Evolutionary conservation across 2,113 vertebrate genomes (phyloP), one percentile per base, ranked within the genome.

Genomic region (Euleptes europaea): DNA sequence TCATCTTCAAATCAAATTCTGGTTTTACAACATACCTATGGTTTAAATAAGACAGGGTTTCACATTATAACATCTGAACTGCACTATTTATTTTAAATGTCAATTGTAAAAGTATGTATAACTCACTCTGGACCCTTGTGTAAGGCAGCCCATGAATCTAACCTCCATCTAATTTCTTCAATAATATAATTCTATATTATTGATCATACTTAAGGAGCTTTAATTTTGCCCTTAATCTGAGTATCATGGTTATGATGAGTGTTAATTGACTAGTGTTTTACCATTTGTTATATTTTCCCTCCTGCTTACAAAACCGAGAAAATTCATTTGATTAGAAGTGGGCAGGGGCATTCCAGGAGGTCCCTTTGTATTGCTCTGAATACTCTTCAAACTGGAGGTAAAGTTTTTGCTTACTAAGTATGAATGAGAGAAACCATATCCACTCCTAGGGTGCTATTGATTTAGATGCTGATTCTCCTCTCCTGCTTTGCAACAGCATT

Each of bases 241-340:
- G 1, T n/a, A 8, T 54, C 40, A 47, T 1, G 0, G 0, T 17
- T 28, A 35, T n/a, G 49, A 38, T 19, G 11, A 42, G 19, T 12
- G 31, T 7, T 71, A 60, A 67, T 10, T 49, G 9, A 49, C 9
- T 47, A 3, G 28, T 6, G 1, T 57, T 75, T 87, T 75, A 26
- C 60, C 49, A 26, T 40, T 49, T 44, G 13, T 1, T 8, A 47
- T 14, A 75, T 79, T 66, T 44, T 19, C 2, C 63, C 35, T 23
- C 49, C 66, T 65, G 2, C 82, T 57, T 65, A 10, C 35, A 38
- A 40, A 17, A 57, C 57, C 70, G 70, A 72, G n/a, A 78, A 72
- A 78, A 83, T 82, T 40, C 42, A 70, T 78, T 87, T 78, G 51
- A 79, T 85, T 63, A 72, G n/a, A 78, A 42, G 19, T 26, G 13